Percentiles rank a stretch among this genome's conserved stretches.
These are phyloP conservation scores for Drosophila melanosoma DNA, from an alignment of 2,888 invertebrate genomes.

Conservation along the genomic window DNA sequence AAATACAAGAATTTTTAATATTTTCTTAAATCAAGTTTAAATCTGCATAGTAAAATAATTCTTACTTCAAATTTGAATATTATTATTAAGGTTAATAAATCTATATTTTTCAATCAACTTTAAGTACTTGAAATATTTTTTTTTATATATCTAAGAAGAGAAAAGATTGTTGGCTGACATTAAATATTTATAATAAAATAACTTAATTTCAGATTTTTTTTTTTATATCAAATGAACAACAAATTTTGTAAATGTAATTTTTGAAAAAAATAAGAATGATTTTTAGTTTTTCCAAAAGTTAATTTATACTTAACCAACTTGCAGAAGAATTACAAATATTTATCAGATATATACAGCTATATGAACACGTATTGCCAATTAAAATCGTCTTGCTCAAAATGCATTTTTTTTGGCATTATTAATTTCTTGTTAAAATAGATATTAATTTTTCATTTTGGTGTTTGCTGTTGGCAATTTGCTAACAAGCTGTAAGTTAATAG, in stretches of 20 bases:
- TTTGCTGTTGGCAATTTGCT: constrained; percentile 5
- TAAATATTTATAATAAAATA: neutral
- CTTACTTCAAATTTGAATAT: neutral
- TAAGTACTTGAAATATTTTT: neutral
- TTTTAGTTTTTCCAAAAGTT: neutral
- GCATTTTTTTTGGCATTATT: neutral
- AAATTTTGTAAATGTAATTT: too few relatives aligned
- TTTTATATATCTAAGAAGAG: neutral
- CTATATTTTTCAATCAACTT: neutral
- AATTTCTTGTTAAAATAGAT: neutral
- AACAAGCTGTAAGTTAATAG: constrained; percentile 29
- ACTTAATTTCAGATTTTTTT: neutral
- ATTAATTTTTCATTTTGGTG: constrained; percentile 1
- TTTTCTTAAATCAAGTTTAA: neutral
- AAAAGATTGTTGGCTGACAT: neutral
- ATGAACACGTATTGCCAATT: neutral
- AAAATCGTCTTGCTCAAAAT: neutral
- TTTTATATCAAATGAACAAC: too few relatives aligned
- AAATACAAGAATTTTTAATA: neutral
- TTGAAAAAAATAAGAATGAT: too few relatives aligned
- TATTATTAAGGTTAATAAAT: neutral
- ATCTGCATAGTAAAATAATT: neutral
- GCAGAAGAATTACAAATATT: neutral
- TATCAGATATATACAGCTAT: neutral
- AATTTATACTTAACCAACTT: neutral